A percentile compares a stretch with the other conserved stretches of the same genome.
phyloP scores from a whole-genome alignment of 2,113 vertebrate species.

The Dolichotis patagonum region DNA sequence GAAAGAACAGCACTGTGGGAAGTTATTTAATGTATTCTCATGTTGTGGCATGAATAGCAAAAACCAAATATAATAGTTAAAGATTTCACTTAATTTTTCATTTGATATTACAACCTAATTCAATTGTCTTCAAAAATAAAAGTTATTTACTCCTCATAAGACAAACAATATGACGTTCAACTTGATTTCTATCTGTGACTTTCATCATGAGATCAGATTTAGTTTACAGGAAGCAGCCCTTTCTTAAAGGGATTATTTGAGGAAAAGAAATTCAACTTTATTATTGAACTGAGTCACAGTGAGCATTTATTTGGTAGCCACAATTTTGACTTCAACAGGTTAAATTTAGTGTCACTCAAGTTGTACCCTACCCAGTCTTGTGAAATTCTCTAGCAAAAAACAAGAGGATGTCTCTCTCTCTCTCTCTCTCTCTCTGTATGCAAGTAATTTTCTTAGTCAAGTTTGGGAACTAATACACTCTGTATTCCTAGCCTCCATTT shows the following conservation, averaged over 20 bases:
- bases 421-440: too few relatives aligned
- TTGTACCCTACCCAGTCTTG: background rate
- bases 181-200: background rate
- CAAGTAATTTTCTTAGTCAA: background rate
- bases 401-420: too few relatives aligned
- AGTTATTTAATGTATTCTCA: constrained; percentile 51
- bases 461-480: background rate
- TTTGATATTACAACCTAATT: constrained; percentile 39
- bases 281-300: constrained; percentile 18
- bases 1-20: background rate
- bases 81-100: constrained; percentile 18
- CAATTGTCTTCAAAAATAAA: constrained; percentile 48
- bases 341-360: background rate
- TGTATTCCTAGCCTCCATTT: background rate
- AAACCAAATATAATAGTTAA: constrained; percentile 43
- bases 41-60: constrained; percentile 17
- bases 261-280: background rate
- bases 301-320: constrained; percentile 33
- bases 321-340: constrained; percentile 19
- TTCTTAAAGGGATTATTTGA: constrained; percentile 44
- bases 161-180: constrained; percentile 20
- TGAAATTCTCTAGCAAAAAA: too few relatives aligned
- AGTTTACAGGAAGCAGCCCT: constrained; percentile 1
- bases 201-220: constrained; percentile 37
- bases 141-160: background rate